phyloP scores from a whole-genome alignment of 2,113 vertebrate genomes.

The Heterotis niloticus region DNA sequence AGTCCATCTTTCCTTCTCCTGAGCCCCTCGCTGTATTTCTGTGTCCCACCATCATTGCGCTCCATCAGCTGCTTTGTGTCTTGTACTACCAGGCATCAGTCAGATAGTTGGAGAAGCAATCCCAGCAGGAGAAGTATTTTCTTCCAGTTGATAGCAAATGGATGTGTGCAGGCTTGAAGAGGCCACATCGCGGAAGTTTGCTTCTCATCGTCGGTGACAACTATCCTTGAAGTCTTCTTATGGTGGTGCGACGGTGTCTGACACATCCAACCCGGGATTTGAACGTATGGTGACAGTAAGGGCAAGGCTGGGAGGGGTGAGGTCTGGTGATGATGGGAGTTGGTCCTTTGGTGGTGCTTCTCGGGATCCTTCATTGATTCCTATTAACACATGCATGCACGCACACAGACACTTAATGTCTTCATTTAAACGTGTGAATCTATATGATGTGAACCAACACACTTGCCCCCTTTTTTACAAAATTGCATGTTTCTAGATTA shows the following conservation, averaged over 20 bases:
- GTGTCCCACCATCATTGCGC: slow-evolving; percentile 12
- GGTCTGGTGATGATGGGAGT: too few species aligned
- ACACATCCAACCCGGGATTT: too few species aligned
- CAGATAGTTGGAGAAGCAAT: slow-evolving; percentile 29
- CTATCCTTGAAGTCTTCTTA: too few species aligned
- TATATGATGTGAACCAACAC: too few species aligned
- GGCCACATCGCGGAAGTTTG: background rate
- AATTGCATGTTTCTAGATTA: too few species aligned
- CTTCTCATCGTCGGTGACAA: too few species aligned
- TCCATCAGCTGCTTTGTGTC: slow-evolving; percentile 20
- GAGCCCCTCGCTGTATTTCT: background rate
- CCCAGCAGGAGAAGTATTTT: slow-evolving; percentile 22
- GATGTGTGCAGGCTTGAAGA: slow-evolving; percentile 17
- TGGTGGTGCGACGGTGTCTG: too few species aligned
- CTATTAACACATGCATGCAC: background rate
- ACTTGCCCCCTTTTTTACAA: too few species aligned
- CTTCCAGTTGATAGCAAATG: slow-evolving; percentile 22
- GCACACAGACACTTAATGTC: background rate
- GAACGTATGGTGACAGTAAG: too few species aligned
- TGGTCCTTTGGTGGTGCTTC: too few species aligned
- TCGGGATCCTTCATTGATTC: too few species aligned
- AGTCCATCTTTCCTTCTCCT: background rate
- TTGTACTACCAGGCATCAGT: slow-evolving; percentile 19
- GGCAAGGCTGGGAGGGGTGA: too few species aligned
- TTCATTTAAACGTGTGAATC: background rate